Base-by-base conservation (phyloP, 2,888 invertebrate genomes). In the Apodemia mormo region DNA sequence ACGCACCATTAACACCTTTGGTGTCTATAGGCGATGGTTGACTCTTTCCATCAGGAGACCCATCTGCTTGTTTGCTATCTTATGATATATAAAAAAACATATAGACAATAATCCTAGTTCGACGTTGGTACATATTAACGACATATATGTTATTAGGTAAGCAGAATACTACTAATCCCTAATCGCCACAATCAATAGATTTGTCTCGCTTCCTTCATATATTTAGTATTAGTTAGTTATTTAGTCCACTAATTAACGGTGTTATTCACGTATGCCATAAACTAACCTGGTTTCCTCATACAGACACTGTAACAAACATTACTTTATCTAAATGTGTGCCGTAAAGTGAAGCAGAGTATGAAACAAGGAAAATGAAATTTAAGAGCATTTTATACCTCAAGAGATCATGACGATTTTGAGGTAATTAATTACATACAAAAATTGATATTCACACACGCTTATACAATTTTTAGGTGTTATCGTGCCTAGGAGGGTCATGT, bases 341-440 rank as follows among this genome's bases (percentile, higher is more conserved):
- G 54, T 22, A 54, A 54, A 54, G 54, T 54, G 54, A 22, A 75
- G 22, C 49, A 61, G 22, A 70, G 10, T 14, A 43, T 29, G 68
- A 65, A 72, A 58, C 52, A 65, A 70, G 68, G 56, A 70, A 68
- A 67, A 70, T 43, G 66, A 64, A 67, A 49, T 40, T 65, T 64
- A 64, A 37, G 61, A 37, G 12, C 61, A 37, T 7, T 14, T 33
- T 64, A 54, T 54, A 64, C 37, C n/a, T 37, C 64, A 64, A 54
- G 54, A 54, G 54, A 22, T 54, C 22, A 22, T 14, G 14, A 49
- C 49, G n/a, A 49, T 14, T 49, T 49, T 49, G 14, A 49, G 14
- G 49, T 14, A 49, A 6, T 49, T 49, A 10, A 49, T n/a, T 14
- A n/a, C 1, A 49, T 49, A 14, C 14, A 49, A 49, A 49, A n/a